phyloP scores from a whole-genome alignment of 2,888 invertebrate genomes.

The Eristalinus sepulchralis region DNA sequence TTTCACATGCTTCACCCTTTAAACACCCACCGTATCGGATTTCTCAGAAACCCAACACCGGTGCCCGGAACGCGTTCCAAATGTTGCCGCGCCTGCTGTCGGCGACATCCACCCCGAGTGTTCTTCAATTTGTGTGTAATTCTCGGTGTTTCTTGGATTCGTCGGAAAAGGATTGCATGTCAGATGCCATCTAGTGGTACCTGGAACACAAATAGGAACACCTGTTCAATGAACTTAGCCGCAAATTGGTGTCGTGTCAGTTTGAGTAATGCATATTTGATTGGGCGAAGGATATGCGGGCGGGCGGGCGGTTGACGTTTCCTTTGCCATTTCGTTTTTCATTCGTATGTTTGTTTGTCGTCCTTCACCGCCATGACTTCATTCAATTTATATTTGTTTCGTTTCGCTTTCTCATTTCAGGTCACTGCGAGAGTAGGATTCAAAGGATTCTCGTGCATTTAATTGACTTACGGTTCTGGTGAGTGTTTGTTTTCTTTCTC shows the following conservation, averaged over 20 bases:
- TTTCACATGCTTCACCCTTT: not conserved
- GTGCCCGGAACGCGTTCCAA: not conserved
- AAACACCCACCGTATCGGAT: no score
- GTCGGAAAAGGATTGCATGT: constrained; percentile 36
- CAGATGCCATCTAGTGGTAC: not conserved
- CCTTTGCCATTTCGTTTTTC: not conserved
- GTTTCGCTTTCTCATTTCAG: constrained; percentile 17
- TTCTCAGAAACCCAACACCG: no score
- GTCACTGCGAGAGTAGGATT: constrained; percentile 9
- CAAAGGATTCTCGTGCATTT: constrained; percentile 44
- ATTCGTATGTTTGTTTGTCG: not conserved
- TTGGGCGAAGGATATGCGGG: not conserved
- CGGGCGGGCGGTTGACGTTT: not conserved
- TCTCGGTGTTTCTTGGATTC: not conserved
- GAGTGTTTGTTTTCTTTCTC: not conserved
- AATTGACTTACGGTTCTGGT: constrained; percentile 45
- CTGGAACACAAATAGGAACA: constrained; percentile 51
- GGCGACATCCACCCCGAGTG: not conserved
- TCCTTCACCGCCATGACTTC: not conserved
- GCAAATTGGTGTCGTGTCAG: constrained; percentile 24
- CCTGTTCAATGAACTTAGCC: constrained; percentile 41
- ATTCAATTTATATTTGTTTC: constrained; percentile 1
- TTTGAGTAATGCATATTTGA: constrained; percentile 49
- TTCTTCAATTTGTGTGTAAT: not conserved
- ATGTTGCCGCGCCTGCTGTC: not conserved